Percentiles rank a stretch among this genome's conserved stretches.
Evolutionary conservation across 2,113 vertebrate species (phyloP).

Genomic region (Pionites leucogaster): DNA sequence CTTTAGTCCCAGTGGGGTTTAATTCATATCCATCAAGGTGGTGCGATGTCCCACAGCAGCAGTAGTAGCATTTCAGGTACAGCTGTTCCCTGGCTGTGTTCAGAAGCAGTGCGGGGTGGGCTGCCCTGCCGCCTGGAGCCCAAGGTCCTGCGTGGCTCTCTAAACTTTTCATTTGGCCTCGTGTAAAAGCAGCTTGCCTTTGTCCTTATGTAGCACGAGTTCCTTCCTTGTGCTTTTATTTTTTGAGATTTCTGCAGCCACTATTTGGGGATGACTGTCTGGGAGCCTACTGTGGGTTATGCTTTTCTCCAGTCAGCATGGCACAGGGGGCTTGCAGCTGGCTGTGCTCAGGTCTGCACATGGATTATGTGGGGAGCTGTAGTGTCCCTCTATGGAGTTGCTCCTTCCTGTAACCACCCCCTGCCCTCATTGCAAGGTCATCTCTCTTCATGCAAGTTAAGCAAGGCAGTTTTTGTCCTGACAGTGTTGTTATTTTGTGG

Average conservation of each 20-base stretch:
- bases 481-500: background rate
- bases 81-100: background rate
- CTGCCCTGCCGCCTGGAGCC: background rate
- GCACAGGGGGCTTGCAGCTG: background rate
- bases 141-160: accelerated
- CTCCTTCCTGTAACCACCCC: background rate
- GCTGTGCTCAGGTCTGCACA: background rate
- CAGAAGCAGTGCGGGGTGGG: background rate
- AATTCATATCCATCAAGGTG: background rate
- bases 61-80: background rate
- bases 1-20: background rate
- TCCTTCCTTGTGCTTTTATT: background rate
- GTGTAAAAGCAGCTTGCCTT: background rate
- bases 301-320: background rate
- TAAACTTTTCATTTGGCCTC: background rate
- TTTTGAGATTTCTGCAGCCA: background rate
- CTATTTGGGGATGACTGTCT: background rate
- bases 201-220: background rate
- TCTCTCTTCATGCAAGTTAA: background rate
- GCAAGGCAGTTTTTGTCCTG: background rate
- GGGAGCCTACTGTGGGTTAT: background rate
- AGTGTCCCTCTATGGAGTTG: background rate
- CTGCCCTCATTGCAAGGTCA: background rate
- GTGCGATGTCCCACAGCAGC: background rate
- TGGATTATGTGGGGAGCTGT: background rate